Evolutionary conservation across 2,888 invertebrate species (phyloP).

Genomic region (Cacoxenus indagator): DNA sequence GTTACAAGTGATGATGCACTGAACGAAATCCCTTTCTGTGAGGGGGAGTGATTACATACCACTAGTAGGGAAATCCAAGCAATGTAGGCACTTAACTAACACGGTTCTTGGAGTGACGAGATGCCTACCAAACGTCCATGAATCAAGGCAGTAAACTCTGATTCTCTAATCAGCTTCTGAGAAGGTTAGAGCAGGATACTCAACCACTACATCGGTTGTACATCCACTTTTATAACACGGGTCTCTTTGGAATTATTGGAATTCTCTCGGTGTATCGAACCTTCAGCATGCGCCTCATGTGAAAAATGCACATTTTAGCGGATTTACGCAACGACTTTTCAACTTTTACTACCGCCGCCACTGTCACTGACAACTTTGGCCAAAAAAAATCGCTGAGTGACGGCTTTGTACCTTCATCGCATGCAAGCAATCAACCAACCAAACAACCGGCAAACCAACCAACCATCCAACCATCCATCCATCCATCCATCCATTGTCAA

Average conservation of each 20-base stretch:
- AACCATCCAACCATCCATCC: constrained; percentile 22
- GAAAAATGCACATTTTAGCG: constrained; percentile 19
- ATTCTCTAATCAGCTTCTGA: too few relatives aligned
- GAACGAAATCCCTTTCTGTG: neutral
- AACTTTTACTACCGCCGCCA: constrained; percentile 8
- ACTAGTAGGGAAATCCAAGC: too few relatives aligned
- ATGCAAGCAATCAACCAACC: neutral
- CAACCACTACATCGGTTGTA: too few relatives aligned
- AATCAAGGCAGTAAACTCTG: too few relatives aligned
- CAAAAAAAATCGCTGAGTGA: constrained; percentile 1
- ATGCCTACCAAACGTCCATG: too few relatives aligned
- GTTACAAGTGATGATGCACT: constrained; percentile 15
- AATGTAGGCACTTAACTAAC: too few relatives aligned
- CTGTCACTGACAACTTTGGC: neutral
- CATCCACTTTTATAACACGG: too few relatives aligned
- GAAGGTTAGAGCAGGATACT: too few relatives aligned
- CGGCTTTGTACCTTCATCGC: constrained; percentile 7
- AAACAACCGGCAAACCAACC: constrained; percentile 11
- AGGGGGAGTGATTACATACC: too few relatives aligned
- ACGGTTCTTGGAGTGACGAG: too few relatives aligned
- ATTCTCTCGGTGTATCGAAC: constrained; percentile 1
- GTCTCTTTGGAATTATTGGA: neutral
- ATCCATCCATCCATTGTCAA: constrained; percentile 23
- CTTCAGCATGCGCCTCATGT: neutral
- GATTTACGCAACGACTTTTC: constrained; percentile 20